Percentiles rank a stretch among this genome's conserved stretches.
phyloP scores from a whole-genome alignment of 2,888 invertebrate species.

The Serripes groenlandicus region DNA sequence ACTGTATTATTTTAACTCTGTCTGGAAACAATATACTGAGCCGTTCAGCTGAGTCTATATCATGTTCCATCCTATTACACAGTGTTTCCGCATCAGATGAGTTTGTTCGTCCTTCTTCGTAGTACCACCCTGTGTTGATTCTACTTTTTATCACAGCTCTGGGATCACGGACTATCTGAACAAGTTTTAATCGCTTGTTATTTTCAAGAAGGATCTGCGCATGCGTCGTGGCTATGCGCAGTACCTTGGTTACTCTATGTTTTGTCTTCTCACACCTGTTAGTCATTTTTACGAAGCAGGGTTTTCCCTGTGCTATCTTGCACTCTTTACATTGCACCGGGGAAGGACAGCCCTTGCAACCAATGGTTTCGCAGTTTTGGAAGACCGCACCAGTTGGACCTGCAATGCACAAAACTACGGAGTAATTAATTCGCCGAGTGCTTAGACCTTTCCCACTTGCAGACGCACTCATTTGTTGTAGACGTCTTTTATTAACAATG shows the following conservation, averaged over 20 bases:
- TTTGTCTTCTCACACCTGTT: background rate
- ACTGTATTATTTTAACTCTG: constrained; percentile 30
- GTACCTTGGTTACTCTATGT: background rate
- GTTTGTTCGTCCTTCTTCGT: background rate
- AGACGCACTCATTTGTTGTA: too few relatives aligned
- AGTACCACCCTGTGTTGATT: background rate
- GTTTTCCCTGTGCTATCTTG: too few relatives aligned
- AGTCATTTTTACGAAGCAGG: too few relatives aligned
- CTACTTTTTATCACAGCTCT: background rate
- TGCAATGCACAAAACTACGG: too few relatives aligned
- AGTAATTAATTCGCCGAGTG: too few relatives aligned
- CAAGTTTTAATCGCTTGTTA: background rate
- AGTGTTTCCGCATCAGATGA: background rate
- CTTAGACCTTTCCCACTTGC: too few relatives aligned
- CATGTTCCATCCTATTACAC: background rate
- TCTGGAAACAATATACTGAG: constrained; percentile 4
- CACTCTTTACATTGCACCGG: too few relatives aligned
- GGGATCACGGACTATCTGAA: background rate
- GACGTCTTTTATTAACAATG: too few relatives aligned
- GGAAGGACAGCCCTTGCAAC: too few relatives aligned
- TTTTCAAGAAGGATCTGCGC: background rate
- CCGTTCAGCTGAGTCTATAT: background rate
- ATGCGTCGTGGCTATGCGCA: background rate
- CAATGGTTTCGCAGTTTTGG: too few relatives aligned
- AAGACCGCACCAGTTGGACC: too few relatives aligned